Evolutionary conservation across 2,113 vertebrate genomes (phyloP).

Genomic region (Nycticryphes semicollaris): DNA sequence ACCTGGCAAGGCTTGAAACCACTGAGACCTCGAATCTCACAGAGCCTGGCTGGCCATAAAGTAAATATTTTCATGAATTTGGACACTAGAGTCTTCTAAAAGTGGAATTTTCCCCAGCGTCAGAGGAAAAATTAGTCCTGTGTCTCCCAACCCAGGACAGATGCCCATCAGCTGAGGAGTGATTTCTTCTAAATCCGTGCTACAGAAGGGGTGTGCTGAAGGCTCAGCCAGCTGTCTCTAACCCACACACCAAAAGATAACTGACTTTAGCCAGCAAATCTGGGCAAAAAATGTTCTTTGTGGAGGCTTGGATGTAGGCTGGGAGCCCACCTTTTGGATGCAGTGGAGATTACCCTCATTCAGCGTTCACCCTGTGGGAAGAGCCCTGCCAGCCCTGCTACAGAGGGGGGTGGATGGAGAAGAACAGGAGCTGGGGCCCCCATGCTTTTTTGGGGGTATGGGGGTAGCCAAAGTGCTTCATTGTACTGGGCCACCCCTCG

Average conservation of each 20-base stretch:
- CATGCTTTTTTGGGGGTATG: too few species aligned
- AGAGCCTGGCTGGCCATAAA: too few species aligned
- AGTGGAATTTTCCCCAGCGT: too few species aligned
- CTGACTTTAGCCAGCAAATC: background rate
- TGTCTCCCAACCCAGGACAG: too few species aligned
- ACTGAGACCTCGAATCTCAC: too few species aligned
- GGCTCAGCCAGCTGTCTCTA: background rate
- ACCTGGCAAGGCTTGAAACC: too few species aligned
- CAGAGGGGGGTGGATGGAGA: background rate
- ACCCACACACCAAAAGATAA: accelerated
- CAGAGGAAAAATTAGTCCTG: too few species aligned
- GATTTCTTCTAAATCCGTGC: background rate
- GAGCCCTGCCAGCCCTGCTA: background rate
- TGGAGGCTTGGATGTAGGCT: background rate
- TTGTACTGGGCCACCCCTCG: constrained; percentile 5
- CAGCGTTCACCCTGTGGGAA: accelerated
- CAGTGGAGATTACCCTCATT: accelerated
- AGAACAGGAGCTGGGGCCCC: background rate
- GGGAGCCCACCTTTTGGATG: background rate
- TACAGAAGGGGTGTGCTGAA: background rate
- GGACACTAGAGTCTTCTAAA: too few species aligned
- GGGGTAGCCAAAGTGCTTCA: background rate
- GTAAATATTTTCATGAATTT: too few species aligned
- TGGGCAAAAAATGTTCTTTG: accelerated
- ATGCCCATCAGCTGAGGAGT: accelerated